Conservation (phyloP, 2,113 vertebrate genomes). For the Boleophthalmus pectinirostris region DNA sequence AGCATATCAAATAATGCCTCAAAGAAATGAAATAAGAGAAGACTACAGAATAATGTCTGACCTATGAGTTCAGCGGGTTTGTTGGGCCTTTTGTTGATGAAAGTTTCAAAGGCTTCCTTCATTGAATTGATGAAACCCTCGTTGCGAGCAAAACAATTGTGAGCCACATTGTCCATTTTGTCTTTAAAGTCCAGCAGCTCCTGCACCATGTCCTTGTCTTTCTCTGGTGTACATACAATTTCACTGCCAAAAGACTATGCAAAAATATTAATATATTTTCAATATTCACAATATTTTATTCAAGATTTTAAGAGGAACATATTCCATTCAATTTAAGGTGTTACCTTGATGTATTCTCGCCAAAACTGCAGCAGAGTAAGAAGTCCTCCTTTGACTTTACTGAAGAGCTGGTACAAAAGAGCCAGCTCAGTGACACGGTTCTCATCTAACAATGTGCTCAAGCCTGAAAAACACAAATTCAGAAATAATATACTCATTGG, state of each 20-base stretch:
- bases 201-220: conserved; percentile 99
- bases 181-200: conserved; percentile 98
- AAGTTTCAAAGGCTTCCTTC: conserved; percentile 99
- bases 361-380: conserved; percentile 94
- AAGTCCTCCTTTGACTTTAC: conserved; percentile 92
- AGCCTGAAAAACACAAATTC: conserved; percentile 72
- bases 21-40: not conserved
- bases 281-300: not conserved
- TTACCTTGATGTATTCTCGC: conserved; percentile 99
- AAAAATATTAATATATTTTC: conserved; percentile 1
- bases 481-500: not conserved
- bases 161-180: conserved; percentile 97
- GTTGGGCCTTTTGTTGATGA: conserved; percentile 99
- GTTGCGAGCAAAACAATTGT: conserved; percentile 92
- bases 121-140: conserved; percentile 98
- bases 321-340: not conserved
- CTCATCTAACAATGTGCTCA: conserved; percentile 92
- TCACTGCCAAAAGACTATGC: conserved; percentile 93
- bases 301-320: not conserved
- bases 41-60: conserved; percentile 49
- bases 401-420: conserved; percentile 95
- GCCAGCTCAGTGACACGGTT: conserved; percentile 93
- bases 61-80: conserved; percentile 98
- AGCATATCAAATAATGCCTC: not conserved
- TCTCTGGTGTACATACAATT: conserved; percentile 98